Percentiles rank a stretch among this genome's conserved stretches.
Evolutionary conservation across 2,113 vertebrate species (phyloP).

Genomic region (Sula dactylatra): DNA sequence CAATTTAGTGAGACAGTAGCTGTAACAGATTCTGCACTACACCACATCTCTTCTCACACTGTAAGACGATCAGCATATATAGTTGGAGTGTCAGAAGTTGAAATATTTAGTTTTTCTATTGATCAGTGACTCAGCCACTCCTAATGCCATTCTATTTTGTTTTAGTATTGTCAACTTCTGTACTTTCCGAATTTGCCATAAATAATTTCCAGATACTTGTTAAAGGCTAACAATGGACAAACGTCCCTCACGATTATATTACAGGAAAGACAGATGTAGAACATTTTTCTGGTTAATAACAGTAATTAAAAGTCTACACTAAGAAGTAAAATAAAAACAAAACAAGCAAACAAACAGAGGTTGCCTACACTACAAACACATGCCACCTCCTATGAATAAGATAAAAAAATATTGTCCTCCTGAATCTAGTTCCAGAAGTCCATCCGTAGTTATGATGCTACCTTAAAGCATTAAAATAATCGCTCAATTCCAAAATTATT

Average conservation of each 20-base stretch:
- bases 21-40: background rate
- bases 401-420: background rate
- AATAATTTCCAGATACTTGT: background rate
- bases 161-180: background rate
- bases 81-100: background rate
- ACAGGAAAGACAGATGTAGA: background rate
- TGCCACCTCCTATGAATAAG: background rate
- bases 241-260: rapidly evolving
- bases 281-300: background rate
- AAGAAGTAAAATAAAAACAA: background rate
- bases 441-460: background rate
- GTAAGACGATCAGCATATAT: background rate
- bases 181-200: background rate
- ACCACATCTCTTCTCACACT: background rate
- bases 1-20: background rate
- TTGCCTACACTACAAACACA: background rate
- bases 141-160: background rate
- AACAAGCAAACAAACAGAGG: background rate
- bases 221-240: background rate
- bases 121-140: background rate
- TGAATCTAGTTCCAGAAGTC: background rate
- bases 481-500: background rate
- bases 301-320: background rate
- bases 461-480: background rate
- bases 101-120: background rate